Base-by-base conservation (phyloP, 2,797 vertebrate genomes). In the Delichon dasypus region DNA sequence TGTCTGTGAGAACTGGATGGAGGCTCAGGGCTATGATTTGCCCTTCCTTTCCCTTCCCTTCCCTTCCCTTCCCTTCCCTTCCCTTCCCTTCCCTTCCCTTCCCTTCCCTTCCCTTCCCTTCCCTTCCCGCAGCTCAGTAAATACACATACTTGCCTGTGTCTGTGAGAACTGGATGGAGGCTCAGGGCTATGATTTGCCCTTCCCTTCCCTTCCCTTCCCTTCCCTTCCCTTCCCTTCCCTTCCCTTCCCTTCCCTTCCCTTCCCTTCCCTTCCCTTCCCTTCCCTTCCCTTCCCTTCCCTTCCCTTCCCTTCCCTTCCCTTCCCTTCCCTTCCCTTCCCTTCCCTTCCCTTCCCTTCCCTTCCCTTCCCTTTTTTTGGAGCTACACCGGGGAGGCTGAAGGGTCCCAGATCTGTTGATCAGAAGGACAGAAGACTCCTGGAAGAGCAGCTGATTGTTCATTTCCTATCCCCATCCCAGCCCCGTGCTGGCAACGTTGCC, bases 391-490 rank as follows among this genome's bases (percentile, higher is more conserved):
- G 82, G 64, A 78, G 54, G 70, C 42, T 81, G 58, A 95, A 87
- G 66, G 47, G 73, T 68, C 66, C 11, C 76, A 68, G 66, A 86
- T 86, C 66, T 86, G 70, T 51, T 62, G 51, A 82, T 87, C 80
- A 85, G 55, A 90, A 86, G 48, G 38, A 64, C 77, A 96, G 74
- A 78, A 83, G 45, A 30, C 32, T 77, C 30, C 48, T 89, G 85
- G 61, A 92, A 77, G 79, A 92, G 77, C 13, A 7, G 30, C 15
- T 89, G 80, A 55, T 76, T 83, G 38, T 66, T 95, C 20, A 74
- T 88, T 93, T 95, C 61, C 85, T 76, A n/a, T 88, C 64, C 78
- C 60, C 53, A 50, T 67, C 57, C 45, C 44, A 89, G 84, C 61
- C 67, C 87, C 65, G 29, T 64, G 80, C 68, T 92, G 94, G 76